Conservation (phyloP, 2,888 invertebrate species). For the Uropetala carovei region DNA sequence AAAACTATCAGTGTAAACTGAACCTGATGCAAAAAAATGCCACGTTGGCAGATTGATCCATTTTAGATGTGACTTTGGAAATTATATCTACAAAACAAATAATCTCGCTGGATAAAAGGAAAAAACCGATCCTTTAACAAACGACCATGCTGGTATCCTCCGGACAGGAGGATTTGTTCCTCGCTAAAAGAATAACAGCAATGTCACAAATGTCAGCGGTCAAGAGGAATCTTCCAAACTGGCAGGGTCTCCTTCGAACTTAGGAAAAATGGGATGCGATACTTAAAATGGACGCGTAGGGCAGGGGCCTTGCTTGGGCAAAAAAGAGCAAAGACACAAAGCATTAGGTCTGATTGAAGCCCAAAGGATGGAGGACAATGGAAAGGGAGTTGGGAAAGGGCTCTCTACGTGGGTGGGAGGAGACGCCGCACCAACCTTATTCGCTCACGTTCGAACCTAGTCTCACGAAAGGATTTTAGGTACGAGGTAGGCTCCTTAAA, state of each 20-base stretch:
- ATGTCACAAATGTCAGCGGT: neutral
- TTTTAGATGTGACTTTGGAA: too few species aligned
- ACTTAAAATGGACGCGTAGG: neutral
- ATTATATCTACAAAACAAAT: too few species aligned
- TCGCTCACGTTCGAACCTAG: slow-evolving; percentile 40
- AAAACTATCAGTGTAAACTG: too few species aligned
- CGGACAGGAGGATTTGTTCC: neutral
- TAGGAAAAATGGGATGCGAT: neutral
- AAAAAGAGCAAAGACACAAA: slow-evolving; percentile 52
- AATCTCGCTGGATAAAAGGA: too few species aligned
- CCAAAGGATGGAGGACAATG: slow-evolving; percentile 54
- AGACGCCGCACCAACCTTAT: slow-evolving; percentile 28
- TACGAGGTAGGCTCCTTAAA: slow-evolving; percentile 37
- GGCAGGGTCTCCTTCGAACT: slow-evolving; percentile 6
- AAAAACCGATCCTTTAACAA: too few species aligned
- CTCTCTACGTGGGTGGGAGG: neutral
- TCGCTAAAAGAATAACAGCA: neutral
- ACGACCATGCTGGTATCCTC: too few species aligned
- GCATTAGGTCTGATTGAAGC: slow-evolving; percentile 39
- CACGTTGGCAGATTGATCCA: too few species aligned
- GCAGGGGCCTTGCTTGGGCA: neutral
- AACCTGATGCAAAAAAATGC: too few species aligned
- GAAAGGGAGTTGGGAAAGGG: neutral
- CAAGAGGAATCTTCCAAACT: neutral
- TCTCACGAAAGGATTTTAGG: slow-evolving; percentile 41